Conservation (phyloP, 2,113 vertebrate genomes). For the Xiphorhynchus elegans region DNA sequence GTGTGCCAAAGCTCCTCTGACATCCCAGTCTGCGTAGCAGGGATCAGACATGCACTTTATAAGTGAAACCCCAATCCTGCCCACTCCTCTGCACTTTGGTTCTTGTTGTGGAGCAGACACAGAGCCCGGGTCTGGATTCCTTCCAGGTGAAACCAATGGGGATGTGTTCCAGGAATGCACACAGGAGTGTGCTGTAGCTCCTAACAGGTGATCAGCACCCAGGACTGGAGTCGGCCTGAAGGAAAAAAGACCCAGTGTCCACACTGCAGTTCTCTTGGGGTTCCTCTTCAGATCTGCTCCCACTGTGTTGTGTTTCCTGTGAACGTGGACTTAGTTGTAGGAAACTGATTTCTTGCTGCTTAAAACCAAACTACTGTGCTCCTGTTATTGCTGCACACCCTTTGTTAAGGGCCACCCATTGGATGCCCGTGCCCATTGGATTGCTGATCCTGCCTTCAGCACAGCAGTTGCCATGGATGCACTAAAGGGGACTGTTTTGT, state of each 20-base stretch:
- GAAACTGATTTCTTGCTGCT: background rate
- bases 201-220: background rate
- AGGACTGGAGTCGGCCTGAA: background rate
- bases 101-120: fast-evolving
- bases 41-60: background rate
- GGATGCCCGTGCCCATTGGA: fast-evolving
- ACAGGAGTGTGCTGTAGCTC: fast-evolving
- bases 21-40: background rate
- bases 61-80: fast-evolving
- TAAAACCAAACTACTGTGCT: background rate
- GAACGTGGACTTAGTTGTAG: background rate
- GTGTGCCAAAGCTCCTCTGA: background rate
- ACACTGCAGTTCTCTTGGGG: background rate
- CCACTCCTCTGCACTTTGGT: background rate
- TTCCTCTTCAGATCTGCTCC: background rate
- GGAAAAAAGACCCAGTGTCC: background rate
- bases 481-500: background rate
- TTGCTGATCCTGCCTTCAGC: background rate
- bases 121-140: background rate
- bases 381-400: background rate
- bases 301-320: background rate
- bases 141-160: background rate
- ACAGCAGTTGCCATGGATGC: background rate
- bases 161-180: background rate
- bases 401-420: background rate